Conservation (phyloP, 2,113 vertebrate species). For the Anser cygnoides region DNA sequence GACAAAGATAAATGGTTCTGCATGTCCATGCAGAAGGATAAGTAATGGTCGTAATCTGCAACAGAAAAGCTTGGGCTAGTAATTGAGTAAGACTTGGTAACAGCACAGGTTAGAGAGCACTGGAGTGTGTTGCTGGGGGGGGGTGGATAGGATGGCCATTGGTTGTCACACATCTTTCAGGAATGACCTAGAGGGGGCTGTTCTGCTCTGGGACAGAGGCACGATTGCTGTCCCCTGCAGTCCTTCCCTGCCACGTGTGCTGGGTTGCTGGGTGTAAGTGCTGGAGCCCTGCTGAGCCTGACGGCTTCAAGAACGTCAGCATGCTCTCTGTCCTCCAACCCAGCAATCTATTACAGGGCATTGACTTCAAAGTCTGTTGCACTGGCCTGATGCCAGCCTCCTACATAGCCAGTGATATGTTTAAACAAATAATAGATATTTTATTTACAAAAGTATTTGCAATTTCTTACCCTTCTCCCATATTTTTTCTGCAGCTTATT, state of each 20-base stretch:
- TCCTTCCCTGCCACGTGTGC: neutral
- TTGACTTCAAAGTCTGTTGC: slow-evolving; percentile 41
- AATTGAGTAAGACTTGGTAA: neutral
- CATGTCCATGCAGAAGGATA: neutral
- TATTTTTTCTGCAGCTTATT: neutral
- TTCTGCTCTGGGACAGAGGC: neutral
- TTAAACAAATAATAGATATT: slow-evolving; percentile 58
- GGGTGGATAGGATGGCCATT: neutral
- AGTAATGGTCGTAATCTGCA: neutral
- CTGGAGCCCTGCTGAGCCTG: neutral
- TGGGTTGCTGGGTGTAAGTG: neutral
- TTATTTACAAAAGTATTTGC: slow-evolving; percentile 51
- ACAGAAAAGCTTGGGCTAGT: neutral
- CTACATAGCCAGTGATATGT: slow-evolving; percentile 12
- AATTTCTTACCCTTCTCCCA: neutral
- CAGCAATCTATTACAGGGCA: neutral
- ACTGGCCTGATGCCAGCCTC: slow-evolving; percentile 13
- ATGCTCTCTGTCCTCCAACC: neutral
- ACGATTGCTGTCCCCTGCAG: accelerated
- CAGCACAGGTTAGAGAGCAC: neutral
- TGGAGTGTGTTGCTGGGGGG: neutral
- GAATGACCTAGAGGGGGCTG: neutral
- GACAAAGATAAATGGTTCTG: neutral
- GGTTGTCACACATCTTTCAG: neutral
- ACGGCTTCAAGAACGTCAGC: neutral